Evolutionary conservation across 2,797 vertebrate species (phyloP).

Genomic region (Pseudochaenichthys georgianus): DNA sequence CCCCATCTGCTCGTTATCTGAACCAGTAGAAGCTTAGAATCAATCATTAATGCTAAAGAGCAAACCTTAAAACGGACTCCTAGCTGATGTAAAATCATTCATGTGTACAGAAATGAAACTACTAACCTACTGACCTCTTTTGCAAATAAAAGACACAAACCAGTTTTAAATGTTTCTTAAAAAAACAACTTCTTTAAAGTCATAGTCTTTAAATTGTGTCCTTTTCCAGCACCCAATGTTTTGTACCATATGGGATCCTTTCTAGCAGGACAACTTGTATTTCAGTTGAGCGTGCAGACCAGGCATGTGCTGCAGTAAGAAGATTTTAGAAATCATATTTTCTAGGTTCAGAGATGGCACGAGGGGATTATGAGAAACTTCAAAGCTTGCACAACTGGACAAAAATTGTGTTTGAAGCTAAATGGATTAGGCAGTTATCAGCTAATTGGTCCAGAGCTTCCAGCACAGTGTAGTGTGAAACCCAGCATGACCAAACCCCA

Average conservation of each 20-base stretch:
- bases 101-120: constrained; percentile 2
- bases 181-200: too few relatives aligned
- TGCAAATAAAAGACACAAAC: neutral
- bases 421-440: constrained; percentile 86
- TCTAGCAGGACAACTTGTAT: constrained; percentile 63
- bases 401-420: constrained; percentile 86
- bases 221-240: too few relatives aligned
- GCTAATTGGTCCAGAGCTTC: constrained; percentile 80
- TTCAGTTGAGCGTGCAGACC: constrained; percentile 73
- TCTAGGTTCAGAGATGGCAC: constrained; percentile 72
- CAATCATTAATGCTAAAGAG: constrained; percentile 31
- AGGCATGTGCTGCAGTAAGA: constrained; percentile 68
- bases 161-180: neutral
- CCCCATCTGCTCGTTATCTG: constrained; percentile 33
- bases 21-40: constrained; percentile 23
- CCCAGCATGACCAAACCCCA: constrained; percentile 71
- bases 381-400: constrained; percentile 82
- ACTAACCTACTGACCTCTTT: constrained; percentile 23
- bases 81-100: neutral
- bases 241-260: neutral
- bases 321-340: constrained; percentile 47
- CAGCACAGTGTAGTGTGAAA: constrained; percentile 73
- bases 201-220: too few relatives aligned
- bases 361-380: constrained; percentile 79
- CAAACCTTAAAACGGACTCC: neutral